A percentile compares a stretch with the other conserved stretches of the same genome.
phyloP scores from a whole-genome alignment of 2,888 invertebrate genomes.

The Imbricaverruca yamaguchii region DNA sequence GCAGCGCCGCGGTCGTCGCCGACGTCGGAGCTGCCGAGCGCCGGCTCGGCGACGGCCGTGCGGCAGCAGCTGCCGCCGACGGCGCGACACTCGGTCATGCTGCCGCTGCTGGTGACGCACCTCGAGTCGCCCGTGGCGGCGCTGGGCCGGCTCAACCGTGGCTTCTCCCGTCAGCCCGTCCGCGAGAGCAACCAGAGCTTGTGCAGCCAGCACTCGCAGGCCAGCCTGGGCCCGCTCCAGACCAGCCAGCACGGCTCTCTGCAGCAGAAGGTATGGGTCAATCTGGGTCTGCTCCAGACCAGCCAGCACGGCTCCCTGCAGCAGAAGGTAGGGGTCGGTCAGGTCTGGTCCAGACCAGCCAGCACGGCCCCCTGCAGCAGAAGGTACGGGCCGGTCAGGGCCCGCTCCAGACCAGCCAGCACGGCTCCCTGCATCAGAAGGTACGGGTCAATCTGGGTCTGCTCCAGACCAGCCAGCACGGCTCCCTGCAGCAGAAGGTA shows the following conservation, averaged over 20 bases:
- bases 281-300: background rate
- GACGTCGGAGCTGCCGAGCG: background rate
- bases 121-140: slow-evolving; percentile 16
- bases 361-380: slow-evolving; percentile 12
- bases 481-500: too few species aligned
- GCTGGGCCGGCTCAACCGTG: background rate
- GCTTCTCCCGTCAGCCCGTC: background rate
- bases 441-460: background rate
- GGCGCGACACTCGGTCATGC: background rate
- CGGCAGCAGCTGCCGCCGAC: background rate
- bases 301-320: too few species aligned
- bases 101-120: slow-evolving; percentile 12
- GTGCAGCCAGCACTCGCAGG: slow-evolving; percentile 11
- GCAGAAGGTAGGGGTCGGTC: too few species aligned
- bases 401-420: slow-evolving; percentile 8
- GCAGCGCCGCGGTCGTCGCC: slow-evolving; percentile 10
- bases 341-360: background rate
- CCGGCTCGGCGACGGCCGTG: background rate
- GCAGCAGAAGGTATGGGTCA: slow-evolving; percentile 20
- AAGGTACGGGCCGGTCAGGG: background rate
- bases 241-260: background rate
- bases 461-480: too few species aligned
- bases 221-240: background rate
- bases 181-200: background rate
- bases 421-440: slow-evolving; percentile 13